Percentiles rank a stretch among this genome's conserved stretches.
Evolutionary conservation across 2,888 invertebrate genomes (phyloP).

Genomic region (Netelia melanura): DNA sequence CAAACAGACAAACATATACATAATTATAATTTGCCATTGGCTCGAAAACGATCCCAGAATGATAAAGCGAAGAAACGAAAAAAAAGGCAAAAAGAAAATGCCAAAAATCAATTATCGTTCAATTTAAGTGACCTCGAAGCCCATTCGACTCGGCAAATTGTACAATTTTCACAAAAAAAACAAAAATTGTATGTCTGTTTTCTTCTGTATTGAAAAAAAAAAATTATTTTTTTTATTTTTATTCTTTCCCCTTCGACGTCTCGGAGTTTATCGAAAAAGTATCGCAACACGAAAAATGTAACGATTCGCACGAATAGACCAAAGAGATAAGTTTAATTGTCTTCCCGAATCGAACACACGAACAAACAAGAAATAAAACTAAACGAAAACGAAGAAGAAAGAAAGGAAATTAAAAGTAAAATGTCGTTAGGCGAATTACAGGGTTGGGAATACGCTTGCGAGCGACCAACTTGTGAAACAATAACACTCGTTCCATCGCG

Average conservation of each 20-base stretch:
- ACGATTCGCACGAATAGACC: neutral
- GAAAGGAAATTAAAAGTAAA: neutral
- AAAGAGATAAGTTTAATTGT: constrained; percentile 52
- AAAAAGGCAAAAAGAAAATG: constrained; percentile 15
- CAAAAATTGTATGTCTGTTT: neutral
- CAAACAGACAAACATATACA: constrained; percentile 27
- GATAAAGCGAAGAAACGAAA: constrained; percentile 6
- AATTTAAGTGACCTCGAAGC: constrained; percentile 14
- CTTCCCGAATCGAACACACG: constrained; percentile 45
- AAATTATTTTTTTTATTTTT: neutral
- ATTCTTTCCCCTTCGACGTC: neutral
- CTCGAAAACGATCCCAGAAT: constrained; percentile 25
- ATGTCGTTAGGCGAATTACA: constrained; percentile 27
- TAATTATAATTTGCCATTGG: constrained; percentile 50
- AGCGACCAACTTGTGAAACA: neutral
- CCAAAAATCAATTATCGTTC: constrained; percentile 29
- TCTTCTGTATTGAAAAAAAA: neutral
- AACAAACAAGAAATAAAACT: constrained; percentile 7
- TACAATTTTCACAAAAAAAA: neutral
- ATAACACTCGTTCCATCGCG: constrained; percentile 9
- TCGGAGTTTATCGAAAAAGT: neutral
- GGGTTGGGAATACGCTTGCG: neutral
- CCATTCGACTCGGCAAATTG: constrained; percentile 6
- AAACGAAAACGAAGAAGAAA: neutral
- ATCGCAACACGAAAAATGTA: constrained; percentile 13